phyloP scores from a whole-genome alignment of 2,113 vertebrate genomes.

The Aspidoscelis tigris region DNA sequence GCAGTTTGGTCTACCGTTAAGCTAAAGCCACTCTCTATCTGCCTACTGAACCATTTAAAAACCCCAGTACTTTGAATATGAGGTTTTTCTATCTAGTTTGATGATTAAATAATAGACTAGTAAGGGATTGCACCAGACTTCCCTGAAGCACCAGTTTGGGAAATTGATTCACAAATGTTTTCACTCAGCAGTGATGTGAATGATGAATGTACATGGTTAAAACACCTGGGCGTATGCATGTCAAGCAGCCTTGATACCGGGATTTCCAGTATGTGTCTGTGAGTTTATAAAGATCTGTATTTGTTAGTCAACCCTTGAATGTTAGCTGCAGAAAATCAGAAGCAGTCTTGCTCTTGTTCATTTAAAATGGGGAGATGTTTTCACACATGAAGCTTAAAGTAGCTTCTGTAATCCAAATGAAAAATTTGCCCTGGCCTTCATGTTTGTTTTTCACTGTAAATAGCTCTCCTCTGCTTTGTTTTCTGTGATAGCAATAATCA shows the following conservation, averaged over 20 bases:
- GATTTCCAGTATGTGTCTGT: background rate
- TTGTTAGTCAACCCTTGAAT: background rate
- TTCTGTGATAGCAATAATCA: background rate
- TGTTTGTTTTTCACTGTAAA: background rate
- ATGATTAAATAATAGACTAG: background rate
- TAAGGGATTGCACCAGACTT: too few relatives aligned
- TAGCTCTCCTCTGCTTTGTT: background rate
- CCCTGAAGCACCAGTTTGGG: background rate
- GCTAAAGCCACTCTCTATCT: too few relatives aligned
- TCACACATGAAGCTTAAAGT: background rate
- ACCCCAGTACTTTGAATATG: too few relatives aligned
- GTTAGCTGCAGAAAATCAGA: background rate
- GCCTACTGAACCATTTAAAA: too few relatives aligned
- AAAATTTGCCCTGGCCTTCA: background rate
- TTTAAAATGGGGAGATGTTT: background rate
- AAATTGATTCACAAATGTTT: background rate
- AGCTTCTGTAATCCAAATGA: background rate
- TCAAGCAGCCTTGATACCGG: background rate
- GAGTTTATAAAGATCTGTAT: background rate
- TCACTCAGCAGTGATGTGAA: background rate
- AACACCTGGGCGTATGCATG: background rate
- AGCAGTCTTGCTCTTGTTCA: background rate
- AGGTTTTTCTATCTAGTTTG: background rate
- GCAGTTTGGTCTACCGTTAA: too few relatives aligned
- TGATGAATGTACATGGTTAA: background rate